Evolutionary conservation across 2,113 vertebrate genomes (phyloP).

Genomic region (Pteronura brasiliensis): DNA sequence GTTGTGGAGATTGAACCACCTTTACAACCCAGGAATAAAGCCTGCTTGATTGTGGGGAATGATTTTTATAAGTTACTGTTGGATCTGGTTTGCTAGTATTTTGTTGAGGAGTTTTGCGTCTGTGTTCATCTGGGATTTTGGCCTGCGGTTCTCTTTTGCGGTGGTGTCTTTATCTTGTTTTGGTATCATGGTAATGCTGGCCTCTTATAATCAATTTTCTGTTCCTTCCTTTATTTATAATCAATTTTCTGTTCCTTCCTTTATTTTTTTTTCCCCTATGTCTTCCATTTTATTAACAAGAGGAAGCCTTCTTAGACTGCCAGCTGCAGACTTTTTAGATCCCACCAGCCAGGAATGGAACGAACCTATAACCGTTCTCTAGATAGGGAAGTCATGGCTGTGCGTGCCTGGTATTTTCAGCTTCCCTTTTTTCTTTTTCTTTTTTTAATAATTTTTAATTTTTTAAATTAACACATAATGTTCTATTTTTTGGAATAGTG

Average conservation of each 20-base stretch:
- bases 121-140: neutral
- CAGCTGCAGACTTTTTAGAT: neutral
- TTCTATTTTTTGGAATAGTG: neutral
- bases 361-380: neutral
- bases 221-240: neutral
- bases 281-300: neutral
- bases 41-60: neutral
- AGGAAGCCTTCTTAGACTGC: neutral
- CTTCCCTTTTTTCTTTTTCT: neutral
- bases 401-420: neutral
- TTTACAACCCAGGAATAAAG: neutral
- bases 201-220: neutral
- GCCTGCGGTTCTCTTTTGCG: neutral
- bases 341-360: neutral
- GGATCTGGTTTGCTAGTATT: neutral
- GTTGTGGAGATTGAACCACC: neutral
- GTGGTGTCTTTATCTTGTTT: neutral
- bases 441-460: no score
- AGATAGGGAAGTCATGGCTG: fast-evolving
- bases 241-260: neutral
- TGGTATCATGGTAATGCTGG: neutral
- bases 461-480: no score
- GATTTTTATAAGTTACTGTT: neutral
- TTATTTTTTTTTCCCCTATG: no score
- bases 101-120: neutral